Evolutionary conservation across 2,113 vertebrate genomes (phyloP).

Genomic region (Nansenia antarctica): DNA sequence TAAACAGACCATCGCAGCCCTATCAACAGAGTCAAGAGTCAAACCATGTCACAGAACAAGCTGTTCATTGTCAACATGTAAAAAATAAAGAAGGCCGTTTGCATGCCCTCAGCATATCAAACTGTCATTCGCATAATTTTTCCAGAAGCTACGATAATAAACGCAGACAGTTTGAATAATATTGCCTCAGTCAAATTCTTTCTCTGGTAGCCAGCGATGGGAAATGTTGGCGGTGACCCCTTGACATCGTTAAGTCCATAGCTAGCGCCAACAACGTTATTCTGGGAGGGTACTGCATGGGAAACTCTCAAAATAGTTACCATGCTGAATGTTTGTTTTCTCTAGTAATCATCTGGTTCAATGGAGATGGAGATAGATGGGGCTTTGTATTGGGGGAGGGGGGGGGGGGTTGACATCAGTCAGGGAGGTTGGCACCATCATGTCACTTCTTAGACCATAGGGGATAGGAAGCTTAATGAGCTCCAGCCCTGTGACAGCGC

Average conservation of each 20-base stretch:
- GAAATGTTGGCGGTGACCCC: conserved; percentile 26
- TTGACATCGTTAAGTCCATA: conserved; percentile 14
- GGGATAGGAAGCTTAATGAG: conserved; percentile 24
- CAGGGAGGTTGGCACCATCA: conserved; percentile 6
- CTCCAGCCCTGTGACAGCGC: neutral
- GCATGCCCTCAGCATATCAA: neutral
- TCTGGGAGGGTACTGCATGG: conserved; percentile 10
- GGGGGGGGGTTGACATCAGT: conserved; percentile 28
- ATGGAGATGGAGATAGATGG: conserved; percentile 31
- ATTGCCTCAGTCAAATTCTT: conserved; percentile 14
- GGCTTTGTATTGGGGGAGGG: conserved; percentile 21
- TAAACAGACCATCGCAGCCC: conserved; percentile 21
- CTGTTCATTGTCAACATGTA: neutral
- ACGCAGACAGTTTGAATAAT: conserved; percentile 21
- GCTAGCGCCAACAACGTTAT: conserved; percentile 10
- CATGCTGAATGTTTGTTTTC: conserved; percentile 29
- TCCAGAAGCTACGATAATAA: neutral
- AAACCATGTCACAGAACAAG: neutral
- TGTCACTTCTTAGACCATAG: neutral
- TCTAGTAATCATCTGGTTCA: conserved; percentile 28
- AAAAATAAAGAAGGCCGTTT: conserved; percentile 6
- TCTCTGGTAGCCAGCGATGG: conserved; percentile 4
- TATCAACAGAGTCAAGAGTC: conserved; percentile 9
- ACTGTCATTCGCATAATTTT: neutral
- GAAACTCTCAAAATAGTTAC: conserved; percentile 18